Evolutionary conservation across 92 coral and sea anemone genomes (phyloP).

Genomic region (Meandrina meandrites): DNA sequence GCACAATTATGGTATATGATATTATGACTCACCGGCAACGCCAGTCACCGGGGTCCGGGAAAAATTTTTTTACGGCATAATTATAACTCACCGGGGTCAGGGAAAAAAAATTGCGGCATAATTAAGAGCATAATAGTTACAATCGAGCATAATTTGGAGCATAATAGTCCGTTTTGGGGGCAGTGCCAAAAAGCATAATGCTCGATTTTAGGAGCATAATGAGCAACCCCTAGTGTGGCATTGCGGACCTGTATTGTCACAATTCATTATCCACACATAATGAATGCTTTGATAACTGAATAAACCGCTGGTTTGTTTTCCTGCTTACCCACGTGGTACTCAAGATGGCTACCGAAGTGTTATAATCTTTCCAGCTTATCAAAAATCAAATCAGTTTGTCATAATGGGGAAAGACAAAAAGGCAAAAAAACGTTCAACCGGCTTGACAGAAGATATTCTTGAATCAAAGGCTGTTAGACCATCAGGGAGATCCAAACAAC

Average conservation of each 20-base stretch:
- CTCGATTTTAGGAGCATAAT: too few species aligned
- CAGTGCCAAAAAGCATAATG: too few species aligned
- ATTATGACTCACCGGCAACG: too few species aligned
- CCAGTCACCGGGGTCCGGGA: too few species aligned
- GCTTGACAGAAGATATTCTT: conserved; percentile 86
- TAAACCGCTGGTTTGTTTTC: conserved; percentile 17
- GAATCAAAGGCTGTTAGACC: conserved; percentile 70
- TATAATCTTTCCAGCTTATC: background rate
- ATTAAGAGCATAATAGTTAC: too few species aligned
- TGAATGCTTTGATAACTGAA: background rate
- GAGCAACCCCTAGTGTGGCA: too few species aligned
- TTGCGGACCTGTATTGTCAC: background rate
- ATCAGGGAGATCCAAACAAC: conserved; percentile 70
- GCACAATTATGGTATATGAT: too few species aligned
- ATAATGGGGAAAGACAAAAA: conserved; percentile 94
- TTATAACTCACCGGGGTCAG: too few species aligned
- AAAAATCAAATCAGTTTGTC: background rate
- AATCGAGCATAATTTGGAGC: too few species aligned
- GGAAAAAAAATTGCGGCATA: too few species aligned
- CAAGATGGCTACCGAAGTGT: conserved; percentile 11
- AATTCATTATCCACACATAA: background rate
- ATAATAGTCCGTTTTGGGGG: too few species aligned
- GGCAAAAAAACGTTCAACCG: conserved; percentile 65
- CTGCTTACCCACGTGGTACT: conserved; percentile 2
- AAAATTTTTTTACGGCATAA: too few species aligned